phyloP scores from a whole-genome alignment of 2,113 vertebrate species.

The Nycticebus coucang region DNA sequence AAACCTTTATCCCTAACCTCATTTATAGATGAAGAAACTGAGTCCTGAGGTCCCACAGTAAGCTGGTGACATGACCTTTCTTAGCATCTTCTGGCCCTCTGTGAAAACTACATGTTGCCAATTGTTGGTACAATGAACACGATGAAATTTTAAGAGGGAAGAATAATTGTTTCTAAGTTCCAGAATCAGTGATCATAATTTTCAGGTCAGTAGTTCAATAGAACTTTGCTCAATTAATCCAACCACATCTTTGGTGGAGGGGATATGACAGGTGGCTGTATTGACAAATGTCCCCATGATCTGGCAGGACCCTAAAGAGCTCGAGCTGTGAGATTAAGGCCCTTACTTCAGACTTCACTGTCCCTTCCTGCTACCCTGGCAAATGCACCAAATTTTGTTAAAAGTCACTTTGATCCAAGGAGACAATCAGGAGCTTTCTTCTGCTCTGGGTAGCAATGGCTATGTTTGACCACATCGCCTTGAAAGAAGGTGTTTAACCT shows the following conservation, averaged over 20 bases:
- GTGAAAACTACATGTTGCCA: background rate
- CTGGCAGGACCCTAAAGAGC: background rate
- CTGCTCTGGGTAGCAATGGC: background rate
- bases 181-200: fast-evolving
- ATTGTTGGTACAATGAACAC: background rate
- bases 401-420: background rate
- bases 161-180: background rate
- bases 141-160: background rate
- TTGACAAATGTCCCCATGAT: background rate
- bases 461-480: background rate
- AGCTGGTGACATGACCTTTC: background rate
- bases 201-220: background rate
- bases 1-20: background rate
- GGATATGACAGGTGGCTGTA: background rate
- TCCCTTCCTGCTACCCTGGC: background rate
- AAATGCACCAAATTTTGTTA: background rate
- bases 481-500: background rate
- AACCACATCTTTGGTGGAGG: background rate
- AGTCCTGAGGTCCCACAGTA: background rate
- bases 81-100: background rate
- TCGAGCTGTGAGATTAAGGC: background rate
- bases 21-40: background rate
- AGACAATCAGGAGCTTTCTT: background rate
- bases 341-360: background rate
- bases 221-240: background rate